phyloP scores from a whole-genome alignment of 2,888 invertebrate genomes.

The Busseola fusca region DNA sequence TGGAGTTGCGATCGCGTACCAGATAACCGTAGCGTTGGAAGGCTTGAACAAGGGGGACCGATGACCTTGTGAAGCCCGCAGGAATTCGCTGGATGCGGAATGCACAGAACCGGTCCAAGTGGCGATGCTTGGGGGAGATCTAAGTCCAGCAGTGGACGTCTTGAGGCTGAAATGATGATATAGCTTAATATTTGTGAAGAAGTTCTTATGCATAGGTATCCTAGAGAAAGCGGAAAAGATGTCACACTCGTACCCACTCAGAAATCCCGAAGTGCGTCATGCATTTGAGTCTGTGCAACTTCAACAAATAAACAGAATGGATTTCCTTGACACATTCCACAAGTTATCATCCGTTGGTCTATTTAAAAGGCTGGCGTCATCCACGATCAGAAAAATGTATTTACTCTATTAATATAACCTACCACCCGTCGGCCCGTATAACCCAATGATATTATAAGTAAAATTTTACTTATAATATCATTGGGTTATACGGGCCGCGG shows the following conservation, averaged over 20 bases:
- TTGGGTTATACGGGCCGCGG: no score
- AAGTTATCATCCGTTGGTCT: no score
- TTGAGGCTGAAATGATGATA: neutral
- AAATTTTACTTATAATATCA: no score
- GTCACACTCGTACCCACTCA: no score
- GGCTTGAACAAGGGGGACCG: neutral
- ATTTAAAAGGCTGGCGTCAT: neutral
- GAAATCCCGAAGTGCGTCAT: neutral
- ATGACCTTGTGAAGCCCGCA: neutral
- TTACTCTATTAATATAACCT: neutral
- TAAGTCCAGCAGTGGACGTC: neutral
- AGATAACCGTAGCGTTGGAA: neutral
- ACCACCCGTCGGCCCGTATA: no score
- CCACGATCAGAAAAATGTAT: neutral
- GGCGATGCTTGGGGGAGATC: neutral
- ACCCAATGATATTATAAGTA: no score
- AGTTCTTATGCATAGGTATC: neutral
- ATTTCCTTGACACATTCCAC: conserved; percentile 11
- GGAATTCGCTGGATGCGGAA: neutral
- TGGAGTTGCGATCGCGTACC: neutral
- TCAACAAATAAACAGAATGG: neutral
- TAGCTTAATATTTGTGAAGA: neutral
- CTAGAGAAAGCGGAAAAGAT: neutral
- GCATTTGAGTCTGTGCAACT: neutral
- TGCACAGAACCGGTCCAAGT: neutral